Evolutionary conservation across 2,797 vertebrate species (phyloP), one percentile per base, ranked within the genome.

Genomic region (Spinus pinus): DNA sequence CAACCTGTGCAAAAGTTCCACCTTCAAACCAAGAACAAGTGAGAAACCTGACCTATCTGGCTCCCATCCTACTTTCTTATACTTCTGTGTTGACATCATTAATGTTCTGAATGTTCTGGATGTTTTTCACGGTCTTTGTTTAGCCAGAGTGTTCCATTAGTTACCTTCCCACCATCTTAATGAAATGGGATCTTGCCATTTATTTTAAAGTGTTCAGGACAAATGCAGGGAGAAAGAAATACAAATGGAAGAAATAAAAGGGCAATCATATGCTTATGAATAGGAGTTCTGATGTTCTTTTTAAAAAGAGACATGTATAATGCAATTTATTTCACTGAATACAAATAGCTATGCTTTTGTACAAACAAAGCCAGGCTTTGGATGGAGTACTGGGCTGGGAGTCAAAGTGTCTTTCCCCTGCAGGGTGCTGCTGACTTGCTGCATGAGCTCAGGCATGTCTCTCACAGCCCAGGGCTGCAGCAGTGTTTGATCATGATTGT

Each of bases 141-240:
- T 67, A 65, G 28, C 57, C 65, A 89, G 74, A 74, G 44, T 65
- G 8, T 53, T 67, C 58, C 58, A 49, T 84, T 50, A 89, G 46
- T 67, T 87, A 58, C 66, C 50, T 93, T 58, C 49, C 71, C 83
- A 9, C n/a, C 56, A 27, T 25, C 56, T 54, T 80, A 89, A 83
- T 70, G 60, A 91, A 94, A 85, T 33, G 27, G 11, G 30, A 0
- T 41, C 86, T 77, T 82, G 37, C 46, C 31, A 60, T 90, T 84
- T n/a, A 62, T 87, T 93, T 88, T 69, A 51, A 87, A 92, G 31
- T 10, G 42, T 71, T 81, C 78, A 91, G 72, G 79, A 93, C 53
- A 50, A 92, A 70, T 3, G 4, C 31, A 62, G 46, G 15, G 64
- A 85, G 71, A 85, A 82, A 74, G 41, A 89, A 95, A 51, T 7